phyloP scores from a whole-genome alignment of 2,797 vertebrate species.

The Falco rusticolus region DNA sequence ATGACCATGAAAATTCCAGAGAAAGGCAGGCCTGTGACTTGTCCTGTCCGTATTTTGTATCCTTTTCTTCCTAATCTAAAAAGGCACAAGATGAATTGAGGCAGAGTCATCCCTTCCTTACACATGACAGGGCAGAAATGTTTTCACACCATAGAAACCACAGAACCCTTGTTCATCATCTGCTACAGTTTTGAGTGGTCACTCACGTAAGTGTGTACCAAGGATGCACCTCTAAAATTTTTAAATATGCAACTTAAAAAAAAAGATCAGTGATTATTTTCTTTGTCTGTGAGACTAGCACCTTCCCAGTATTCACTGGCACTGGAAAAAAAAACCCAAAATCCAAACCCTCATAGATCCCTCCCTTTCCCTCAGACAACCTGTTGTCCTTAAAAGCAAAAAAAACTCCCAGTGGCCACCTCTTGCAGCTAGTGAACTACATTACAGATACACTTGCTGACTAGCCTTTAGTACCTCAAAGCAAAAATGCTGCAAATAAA shows the following conservation, averaged over 20 bases:
- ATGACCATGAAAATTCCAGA: not conserved
- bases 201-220: not conserved
- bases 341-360: not conserved
- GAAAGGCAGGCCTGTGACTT: not conserved
- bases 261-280: not conserved
- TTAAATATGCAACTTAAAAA: not conserved
- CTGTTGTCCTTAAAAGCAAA: constrained; percentile 37
- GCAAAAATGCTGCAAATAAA: constrained; percentile 50
- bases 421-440: not conserved
- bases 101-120: not conserved
- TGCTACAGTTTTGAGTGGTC: not conserved
- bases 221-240: not conserved
- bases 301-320: not conserved
- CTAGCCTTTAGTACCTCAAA: constrained; percentile 47
- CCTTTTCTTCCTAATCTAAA: not conserved
- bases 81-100: not conserved
- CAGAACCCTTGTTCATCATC: not conserved
- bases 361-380: not conserved
- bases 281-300: not conserved
- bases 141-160: not conserved
- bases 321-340: not conserved
- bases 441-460: constrained; percentile 36
- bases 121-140: not conserved
- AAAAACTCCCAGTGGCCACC: constrained; percentile 32
- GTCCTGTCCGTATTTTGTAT: not conserved